Percentiles rank a stretch among this genome's conserved stretches.
These are phyloP conservation scores for Euproctis similis DNA, from an alignment of 2,888 invertebrate species.

Conservation along the genomic window DNA sequence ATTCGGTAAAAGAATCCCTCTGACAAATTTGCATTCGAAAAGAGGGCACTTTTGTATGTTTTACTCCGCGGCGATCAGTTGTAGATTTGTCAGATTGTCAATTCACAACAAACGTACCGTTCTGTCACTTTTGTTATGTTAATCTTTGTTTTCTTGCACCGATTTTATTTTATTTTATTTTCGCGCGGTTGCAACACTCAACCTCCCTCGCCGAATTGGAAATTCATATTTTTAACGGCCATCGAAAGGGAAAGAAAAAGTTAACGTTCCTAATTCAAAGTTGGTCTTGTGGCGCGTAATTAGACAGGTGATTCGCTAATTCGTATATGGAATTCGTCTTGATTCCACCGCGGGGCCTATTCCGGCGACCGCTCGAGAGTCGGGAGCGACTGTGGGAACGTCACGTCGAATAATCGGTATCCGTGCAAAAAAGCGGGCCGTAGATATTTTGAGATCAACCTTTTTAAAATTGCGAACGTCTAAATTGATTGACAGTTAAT, in stretches of 20 bases:
- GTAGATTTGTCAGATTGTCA: slow-evolving; percentile 72
- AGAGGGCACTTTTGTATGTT: slow-evolving; percentile 63
- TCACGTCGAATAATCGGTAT: slow-evolving; percentile 69
- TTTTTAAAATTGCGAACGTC: slow-evolving; percentile 35
- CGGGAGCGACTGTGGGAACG: slow-evolving; percentile 59
- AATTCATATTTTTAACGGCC: slow-evolving; percentile 22
- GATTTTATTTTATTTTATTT: slow-evolving; percentile 30
- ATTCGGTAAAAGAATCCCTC: slow-evolving; percentile 53
- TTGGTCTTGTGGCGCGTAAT: slow-evolving; percentile 50
- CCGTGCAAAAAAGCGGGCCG: slow-evolving; percentile 53
- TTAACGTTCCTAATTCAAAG: slow-evolving; percentile 42
- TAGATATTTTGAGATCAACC: slow-evolving; percentile 39
- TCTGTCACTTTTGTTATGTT: slow-evolving; percentile 69
- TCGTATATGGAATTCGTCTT: slow-evolving; percentile 63
- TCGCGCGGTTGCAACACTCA: slow-evolving; percentile 19
- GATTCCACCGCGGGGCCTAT: slow-evolving; percentile 44
- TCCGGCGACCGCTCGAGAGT: slow-evolving; percentile 34
- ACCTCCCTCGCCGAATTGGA: slow-evolving; percentile 15
- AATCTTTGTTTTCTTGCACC: slow-evolving; percentile 46
- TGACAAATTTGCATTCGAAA: slow-evolving; percentile 71
- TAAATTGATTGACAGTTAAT: slow-evolving; percentile 30
- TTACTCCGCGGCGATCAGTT: slow-evolving; percentile 60
- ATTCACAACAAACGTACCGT: slow-evolving; percentile 55
- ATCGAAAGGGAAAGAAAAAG: slow-evolving; percentile 17
- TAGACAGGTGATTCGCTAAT: slow-evolving; percentile 75